Percentiles rank a stretch among this genome's conserved stretches.
phyloP scores from a whole-genome alignment of 2,797 vertebrate genomes.

The Orientallactaga sibirica region DNA sequence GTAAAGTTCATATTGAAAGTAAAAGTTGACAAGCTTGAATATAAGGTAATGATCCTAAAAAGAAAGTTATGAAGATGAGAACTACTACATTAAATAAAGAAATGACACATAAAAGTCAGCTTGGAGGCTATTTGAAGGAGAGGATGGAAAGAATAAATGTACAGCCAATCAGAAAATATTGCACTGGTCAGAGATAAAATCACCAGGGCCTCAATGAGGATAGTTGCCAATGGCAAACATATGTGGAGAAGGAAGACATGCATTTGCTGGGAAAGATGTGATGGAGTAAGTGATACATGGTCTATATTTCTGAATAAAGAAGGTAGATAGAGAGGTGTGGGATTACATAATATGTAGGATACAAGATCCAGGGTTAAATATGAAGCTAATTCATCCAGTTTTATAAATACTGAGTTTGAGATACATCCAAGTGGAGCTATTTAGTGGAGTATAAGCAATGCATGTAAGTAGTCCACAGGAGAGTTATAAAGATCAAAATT shows the following conservation, averaged over 20 bases:
- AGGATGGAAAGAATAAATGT: not conserved
- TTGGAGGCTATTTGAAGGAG: not conserved
- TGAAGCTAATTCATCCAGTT: not conserved
- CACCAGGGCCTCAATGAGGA: not conserved
- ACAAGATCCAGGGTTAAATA: not conserved
- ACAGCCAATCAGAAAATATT: not conserved
- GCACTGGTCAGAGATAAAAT: not conserved
- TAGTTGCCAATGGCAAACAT: not conserved
- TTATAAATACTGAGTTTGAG: not conserved
- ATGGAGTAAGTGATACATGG: not conserved
- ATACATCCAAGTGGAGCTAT: not conserved
- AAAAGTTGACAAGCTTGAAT: not conserved
- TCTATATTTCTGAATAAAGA: constrained; percentile 26
- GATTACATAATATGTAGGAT: not conserved
- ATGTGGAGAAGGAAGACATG: not conserved
- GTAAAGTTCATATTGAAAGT: not conserved
- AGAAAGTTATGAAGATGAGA: not conserved
- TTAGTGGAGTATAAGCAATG: not conserved
- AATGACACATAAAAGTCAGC: not conserved
- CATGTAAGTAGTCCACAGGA: not conserved
- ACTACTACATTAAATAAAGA: not conserved
- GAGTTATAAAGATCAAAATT: not conserved
- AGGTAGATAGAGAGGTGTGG: not conserved
- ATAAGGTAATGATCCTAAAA: not conserved
- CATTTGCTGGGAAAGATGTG: not conserved